A percentile compares a stretch with the other conserved stretches of the same genome.
These are phyloP conservation scores for Leucophora obtusa DNA, from an alignment of 2,888 invertebrate genomes.

Conservation along the genomic window DNA sequence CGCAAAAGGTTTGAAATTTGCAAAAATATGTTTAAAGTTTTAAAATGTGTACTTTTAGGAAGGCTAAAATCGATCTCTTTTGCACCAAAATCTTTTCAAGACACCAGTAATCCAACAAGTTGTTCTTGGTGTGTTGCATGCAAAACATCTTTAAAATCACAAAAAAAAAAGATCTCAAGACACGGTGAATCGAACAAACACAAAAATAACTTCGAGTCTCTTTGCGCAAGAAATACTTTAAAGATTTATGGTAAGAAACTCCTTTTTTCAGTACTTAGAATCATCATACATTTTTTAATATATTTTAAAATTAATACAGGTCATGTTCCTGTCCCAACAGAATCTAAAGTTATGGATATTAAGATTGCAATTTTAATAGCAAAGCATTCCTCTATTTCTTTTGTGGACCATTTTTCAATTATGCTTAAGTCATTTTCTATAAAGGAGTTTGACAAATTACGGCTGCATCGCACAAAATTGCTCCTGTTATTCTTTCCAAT, in stretches of 20 bases:
- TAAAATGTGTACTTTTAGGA: too few species aligned
- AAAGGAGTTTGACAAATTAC: slow-evolving; percentile 7
- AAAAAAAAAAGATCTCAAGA: background rate
- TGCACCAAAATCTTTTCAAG: too few species aligned
- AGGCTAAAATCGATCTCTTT: too few species aligned
- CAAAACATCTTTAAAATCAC: background rate
- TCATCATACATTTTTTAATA: too few species aligned
- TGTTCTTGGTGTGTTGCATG: background rate
- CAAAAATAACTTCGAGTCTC: background rate
- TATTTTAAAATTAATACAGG: background rate
- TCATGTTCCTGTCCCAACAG: background rate
- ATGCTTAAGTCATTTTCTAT: slow-evolving; percentile 6
- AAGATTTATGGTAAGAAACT: slow-evolving; percentile 1
- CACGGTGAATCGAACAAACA: background rate
- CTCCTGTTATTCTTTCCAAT: background rate
- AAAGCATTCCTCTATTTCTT: slow-evolving; percentile 13
- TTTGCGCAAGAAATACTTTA: slow-evolving; percentile 8
- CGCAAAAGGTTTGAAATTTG: too few species aligned
- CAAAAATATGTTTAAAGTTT: too few species aligned
- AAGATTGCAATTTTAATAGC: background rate
- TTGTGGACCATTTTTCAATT: background rate
- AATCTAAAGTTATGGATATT: background rate
- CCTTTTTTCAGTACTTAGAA: too few species aligned
- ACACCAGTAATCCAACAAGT: too few species aligned
- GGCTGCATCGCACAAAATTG: slow-evolving; percentile 1